These are phyloP conservation scores for Oxygymnocypris stewartii DNA, from an alignment of 2,113 vertebrate species.

Conservation along the genomic window DNA sequence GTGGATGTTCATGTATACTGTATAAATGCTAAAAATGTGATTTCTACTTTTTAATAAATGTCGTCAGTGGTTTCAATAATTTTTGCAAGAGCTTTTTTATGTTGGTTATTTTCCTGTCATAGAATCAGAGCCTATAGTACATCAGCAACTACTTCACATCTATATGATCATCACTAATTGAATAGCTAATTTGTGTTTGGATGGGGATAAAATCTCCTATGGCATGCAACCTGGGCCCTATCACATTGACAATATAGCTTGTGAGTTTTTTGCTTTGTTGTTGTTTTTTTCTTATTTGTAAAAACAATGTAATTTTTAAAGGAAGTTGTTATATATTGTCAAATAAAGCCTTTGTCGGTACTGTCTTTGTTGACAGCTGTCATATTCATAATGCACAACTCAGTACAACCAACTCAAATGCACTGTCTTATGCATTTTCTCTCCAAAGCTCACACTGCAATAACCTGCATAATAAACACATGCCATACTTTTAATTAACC, in stretches of 20 bases:
- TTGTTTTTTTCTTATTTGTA: no score
- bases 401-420: neutral
- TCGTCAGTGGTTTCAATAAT: neutral
- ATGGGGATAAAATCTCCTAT: no score
- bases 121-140: neutral
- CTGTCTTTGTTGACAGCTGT: neutral
- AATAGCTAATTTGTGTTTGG: no score
- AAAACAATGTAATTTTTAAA: no score
- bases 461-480: neutral
- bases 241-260: neutral
- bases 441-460: neutral
- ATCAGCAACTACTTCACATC: neutral
- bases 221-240: neutral
- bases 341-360: neutral
- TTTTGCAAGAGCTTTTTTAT: neutral
- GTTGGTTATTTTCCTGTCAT: neutral
- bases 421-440: neutral
- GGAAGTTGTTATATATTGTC: neutral
- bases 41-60: neutral
- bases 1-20: neutral
- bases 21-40: neutral
- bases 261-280: neutral
- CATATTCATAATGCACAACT: neutral
- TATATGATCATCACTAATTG: neutral
- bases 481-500: neutral